Conservation (phyloP, 2,797 vertebrate genomes). For the Pampus argenteus region DNA sequence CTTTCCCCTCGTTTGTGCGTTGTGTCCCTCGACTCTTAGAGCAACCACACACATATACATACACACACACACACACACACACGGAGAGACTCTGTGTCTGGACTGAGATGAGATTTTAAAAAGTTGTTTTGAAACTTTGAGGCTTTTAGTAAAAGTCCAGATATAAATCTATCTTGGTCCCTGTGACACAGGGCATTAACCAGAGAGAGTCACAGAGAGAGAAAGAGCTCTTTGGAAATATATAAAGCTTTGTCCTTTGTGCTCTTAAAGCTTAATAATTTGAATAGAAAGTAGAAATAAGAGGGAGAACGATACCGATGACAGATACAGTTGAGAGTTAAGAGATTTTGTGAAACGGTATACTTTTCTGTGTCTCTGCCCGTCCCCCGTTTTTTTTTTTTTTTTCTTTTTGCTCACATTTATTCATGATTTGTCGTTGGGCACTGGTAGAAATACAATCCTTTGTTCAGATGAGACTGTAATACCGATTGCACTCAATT, state of each 20-base stretch:
- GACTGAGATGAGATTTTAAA: constrained; percentile 65
- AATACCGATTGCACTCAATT: constrained; percentile 13
- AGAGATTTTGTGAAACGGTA: neutral
- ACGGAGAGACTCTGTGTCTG: constrained; percentile 41
- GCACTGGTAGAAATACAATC: constrained; percentile 12
- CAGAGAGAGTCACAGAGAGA: neutral
- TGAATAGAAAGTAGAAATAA: constrained; percentile 31
- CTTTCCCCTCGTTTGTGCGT: constrained; percentile 5
- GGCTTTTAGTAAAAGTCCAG: constrained; percentile 65
- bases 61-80: constrained; percentile 15
- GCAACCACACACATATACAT: constrained; percentile 9
- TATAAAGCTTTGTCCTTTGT: constrained; percentile 38
- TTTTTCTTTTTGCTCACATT: too few species aligned
- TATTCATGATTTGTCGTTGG: neutral
- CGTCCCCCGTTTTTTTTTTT: neutral
- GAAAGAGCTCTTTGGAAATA: constrained; percentile 21
- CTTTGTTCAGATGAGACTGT: neutral
- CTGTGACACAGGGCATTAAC: constrained; percentile 38
- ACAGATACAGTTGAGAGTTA: neutral
- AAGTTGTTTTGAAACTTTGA: constrained; percentile 69
- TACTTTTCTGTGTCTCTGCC: neutral
- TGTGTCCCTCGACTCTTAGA: constrained; percentile 29
- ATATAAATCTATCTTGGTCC: constrained; percentile 59
- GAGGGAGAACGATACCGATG: neutral
- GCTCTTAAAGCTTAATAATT: constrained; percentile 29